Conservation (phyloP, 2,113 vertebrate species). For the Lichenostomus cassidix region DNA sequence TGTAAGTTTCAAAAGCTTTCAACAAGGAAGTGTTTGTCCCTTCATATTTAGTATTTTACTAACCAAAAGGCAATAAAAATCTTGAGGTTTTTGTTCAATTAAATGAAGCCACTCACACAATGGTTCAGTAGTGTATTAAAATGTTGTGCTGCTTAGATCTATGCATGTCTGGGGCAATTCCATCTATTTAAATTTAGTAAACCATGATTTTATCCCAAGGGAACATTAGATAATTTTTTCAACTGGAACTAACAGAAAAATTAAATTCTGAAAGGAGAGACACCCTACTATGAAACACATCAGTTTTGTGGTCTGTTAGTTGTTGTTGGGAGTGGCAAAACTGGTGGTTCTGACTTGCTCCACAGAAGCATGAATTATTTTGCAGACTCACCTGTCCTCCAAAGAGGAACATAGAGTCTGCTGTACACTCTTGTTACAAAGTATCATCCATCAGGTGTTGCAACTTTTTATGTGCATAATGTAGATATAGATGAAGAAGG, state of each 20-base stretch:
- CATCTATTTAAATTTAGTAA: neutral
- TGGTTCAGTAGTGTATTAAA: neutral
- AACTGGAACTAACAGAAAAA: neutral
- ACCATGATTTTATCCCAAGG: neutral
- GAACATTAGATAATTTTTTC: neutral
- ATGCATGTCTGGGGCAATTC: neutral
- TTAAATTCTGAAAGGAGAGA: neutral
- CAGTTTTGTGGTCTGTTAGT: neutral
- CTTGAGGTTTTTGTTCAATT: neutral
- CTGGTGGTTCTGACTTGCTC: neutral
- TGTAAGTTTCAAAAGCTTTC: neutral
- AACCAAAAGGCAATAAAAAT: conserved; percentile 25
- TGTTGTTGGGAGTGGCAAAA: neutral
- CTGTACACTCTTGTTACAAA: neutral
- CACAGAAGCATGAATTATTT: neutral
- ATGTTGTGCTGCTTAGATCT: neutral
- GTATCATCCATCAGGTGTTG: neutral
- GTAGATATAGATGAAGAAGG: neutral
- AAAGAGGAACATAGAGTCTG: neutral
- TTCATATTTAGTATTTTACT: neutral
- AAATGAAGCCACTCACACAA: neutral
- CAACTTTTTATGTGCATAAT: neutral
- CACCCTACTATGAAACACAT: neutral
- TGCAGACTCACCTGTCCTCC: neutral
- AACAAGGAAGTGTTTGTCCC: neutral